Conservation (phyloP, 2,797 vertebrate genomes). For the Rhyacichthys aspro region DNA sequence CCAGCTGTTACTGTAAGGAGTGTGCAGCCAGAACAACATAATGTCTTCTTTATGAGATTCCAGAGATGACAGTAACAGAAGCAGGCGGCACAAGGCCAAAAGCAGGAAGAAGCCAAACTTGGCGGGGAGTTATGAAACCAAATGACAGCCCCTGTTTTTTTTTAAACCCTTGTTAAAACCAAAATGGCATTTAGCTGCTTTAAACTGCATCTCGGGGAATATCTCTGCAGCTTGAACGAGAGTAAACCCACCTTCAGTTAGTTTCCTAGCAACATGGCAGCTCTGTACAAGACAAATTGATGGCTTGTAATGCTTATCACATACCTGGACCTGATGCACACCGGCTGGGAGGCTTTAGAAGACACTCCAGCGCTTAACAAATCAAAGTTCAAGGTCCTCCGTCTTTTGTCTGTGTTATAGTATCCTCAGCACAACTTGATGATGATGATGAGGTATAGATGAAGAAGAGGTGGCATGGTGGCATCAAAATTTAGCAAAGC, state of each 20-base stretch:
- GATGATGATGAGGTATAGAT: slow-evolving; percentile 10
- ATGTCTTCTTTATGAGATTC: not conserved
- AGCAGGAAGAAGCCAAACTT: not conserved
- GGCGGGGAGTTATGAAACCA: slow-evolving; percentile 11
- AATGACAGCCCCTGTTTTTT: not conserved
- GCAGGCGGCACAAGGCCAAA: too few relatives aligned
- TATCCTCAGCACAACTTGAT: slow-evolving; percentile 30
- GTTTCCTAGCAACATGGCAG: slow-evolving; percentile 82
- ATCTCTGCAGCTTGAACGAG: slow-evolving; percentile 59
- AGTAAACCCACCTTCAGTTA: slow-evolving; percentile 72
- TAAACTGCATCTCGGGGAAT: slow-evolving; percentile 3
- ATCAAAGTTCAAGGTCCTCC: slow-evolving; percentile 53
- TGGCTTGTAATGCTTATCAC: slow-evolving; percentile 59
- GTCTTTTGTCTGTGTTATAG: slow-evolving; percentile 9
- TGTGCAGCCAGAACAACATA: not conserved
- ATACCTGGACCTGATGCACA: slow-evolving; percentile 69
- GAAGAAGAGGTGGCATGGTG: slow-evolving; percentile 6
- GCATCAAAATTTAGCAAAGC: slow-evolving; percentile 2
- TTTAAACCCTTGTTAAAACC: not conserved
- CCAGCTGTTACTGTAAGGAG: too few relatives aligned
- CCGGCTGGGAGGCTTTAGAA: not conserved
- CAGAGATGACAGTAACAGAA: not conserved
- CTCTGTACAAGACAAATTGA: slow-evolving; percentile 65
- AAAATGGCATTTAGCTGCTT: not conserved
- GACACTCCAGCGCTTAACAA: slow-evolving; percentile 27